phyloP scores from a whole-genome alignment of 1,140 invertebrate genomes.

The Aphelenchoides fujianensis region DNA sequence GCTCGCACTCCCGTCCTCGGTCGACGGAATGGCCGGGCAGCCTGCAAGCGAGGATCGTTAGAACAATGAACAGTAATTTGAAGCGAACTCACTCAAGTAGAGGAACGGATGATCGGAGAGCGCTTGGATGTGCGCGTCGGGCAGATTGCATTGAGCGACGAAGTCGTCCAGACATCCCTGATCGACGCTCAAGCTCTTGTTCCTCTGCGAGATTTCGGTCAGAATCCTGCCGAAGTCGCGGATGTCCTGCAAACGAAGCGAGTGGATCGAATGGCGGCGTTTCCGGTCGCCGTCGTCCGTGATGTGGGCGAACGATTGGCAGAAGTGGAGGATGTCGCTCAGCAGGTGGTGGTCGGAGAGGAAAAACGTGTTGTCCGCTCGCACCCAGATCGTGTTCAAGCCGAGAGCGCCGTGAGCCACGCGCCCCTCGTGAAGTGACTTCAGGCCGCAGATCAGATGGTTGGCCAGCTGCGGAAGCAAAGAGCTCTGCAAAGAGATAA shows the following conservation, averaged over 20 bases:
- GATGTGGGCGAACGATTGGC: background rate
- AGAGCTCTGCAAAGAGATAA: background rate
- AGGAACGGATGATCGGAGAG: conserved; percentile 8
- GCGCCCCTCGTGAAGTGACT: conserved; percentile 8
- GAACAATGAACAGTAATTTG: background rate
- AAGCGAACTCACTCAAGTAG: conserved; percentile 5
- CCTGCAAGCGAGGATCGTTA: conserved; percentile 12
- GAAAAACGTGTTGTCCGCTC: background rate
- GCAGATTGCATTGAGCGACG: background rate
- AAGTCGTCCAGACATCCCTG: background rate
- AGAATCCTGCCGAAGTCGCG: background rate
- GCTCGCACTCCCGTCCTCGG: background rate
- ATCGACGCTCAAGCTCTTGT: background rate
- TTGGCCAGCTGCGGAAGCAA: conserved; percentile 11
- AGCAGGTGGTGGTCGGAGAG: background rate
- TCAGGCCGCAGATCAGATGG: conserved; percentile 8
- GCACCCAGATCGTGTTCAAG: conserved; percentile 3
- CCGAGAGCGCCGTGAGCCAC: background rate
- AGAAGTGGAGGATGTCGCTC: background rate
- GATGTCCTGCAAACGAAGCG: background rate
- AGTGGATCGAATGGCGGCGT: background rate
- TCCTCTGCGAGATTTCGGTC: background rate
- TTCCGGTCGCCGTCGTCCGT: background rate
- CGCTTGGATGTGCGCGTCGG: background rate
- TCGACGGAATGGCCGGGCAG: background rate